Base-by-base conservation (phyloP, 2,888 invertebrate species). In the Biston betularia region DNA sequence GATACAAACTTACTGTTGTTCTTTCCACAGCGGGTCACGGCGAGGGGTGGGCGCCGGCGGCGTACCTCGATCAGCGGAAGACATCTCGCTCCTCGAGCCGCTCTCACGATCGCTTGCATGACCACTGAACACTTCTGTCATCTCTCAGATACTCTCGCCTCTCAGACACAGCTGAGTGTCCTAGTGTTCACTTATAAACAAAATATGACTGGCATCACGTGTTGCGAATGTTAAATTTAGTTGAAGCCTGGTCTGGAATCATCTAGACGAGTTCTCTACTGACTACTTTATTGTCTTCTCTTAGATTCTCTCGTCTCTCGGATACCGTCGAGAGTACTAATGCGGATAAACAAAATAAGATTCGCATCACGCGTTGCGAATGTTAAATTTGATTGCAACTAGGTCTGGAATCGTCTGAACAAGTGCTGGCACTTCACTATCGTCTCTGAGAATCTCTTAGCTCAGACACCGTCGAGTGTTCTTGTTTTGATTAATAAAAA, bases 11-110 rank as follows among this genome's bases (percentile, higher is more conserved):
- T 8, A 38, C 10, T 35, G 3, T 4, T 40, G 11, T 42, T 42
- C 14, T 15, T 12, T 74, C 70, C 24, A 3, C 86, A 94, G 90
- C 89, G 92, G 96, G 95, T 76, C 95, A 95, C 76, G 94, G 96
- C 82, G 98, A 98, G 90, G 98, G 98, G 76, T 99, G 98, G 98
- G 98, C 98, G 68, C 98, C 98, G 64, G 98, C 98, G 59, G 98
- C 98, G 42, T 98, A 98, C 93, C 94, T 98, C 89, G 98, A 98
- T 93, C 96, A 96, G 89, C 95, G 96, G 84, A 97, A 96, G 93
- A 95, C 95, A 12, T 96, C 97, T 75, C 95, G 96, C 83, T 96
- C 96, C 78, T 96, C 96, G 79, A 95, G 95, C 86, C 94, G 95
- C 81, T 95, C 95, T 75, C 95, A 95, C 86, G 95, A 95, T 83